A percentile compares a stretch with the other conserved stretches of the same genome.
phyloP scores from a whole-genome alignment of 1,140 invertebrate species.

The Belonocnema kinseyi region DNA sequence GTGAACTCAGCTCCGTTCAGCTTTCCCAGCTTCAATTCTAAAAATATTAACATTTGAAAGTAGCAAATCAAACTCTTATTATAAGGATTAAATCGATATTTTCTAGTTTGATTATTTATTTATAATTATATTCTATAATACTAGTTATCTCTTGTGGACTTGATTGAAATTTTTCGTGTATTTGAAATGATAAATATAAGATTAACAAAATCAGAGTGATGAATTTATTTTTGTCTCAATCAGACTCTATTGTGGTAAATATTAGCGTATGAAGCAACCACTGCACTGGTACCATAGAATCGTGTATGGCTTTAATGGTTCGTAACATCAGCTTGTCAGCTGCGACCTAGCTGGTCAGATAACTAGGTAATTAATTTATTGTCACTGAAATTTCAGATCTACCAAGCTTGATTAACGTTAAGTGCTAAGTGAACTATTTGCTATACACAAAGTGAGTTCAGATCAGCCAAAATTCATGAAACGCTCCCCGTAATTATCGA shows the following conservation, averaged over 20 bases:
- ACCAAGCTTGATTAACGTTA: slow-evolving; percentile 50
- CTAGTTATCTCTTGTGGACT: too few relatives aligned
- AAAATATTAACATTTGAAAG: too few relatives aligned
- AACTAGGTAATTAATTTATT: slow-evolving; percentile 70
- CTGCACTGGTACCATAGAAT: slow-evolving; percentile 50
- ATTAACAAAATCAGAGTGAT: slow-evolving; percentile 47
- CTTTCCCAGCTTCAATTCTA: too few relatives aligned
- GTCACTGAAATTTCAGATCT: slow-evolving; percentile 68
- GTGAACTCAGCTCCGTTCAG: too few relatives aligned
- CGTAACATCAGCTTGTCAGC: slow-evolving; percentile 49
- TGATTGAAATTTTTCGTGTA: neutral
- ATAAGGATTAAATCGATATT: too few relatives aligned
- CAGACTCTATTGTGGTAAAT: slow-evolving; percentile 25
- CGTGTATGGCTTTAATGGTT: slow-evolving; percentile 52
- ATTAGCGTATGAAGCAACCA: slow-evolving; percentile 27
- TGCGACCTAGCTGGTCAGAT: slow-evolving; percentile 62
- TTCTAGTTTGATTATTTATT: too few relatives aligned
- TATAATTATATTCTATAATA: too few relatives aligned
- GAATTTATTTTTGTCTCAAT: slow-evolving; percentile 46
- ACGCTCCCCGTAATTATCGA: neutral
- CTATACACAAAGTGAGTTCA: slow-evolving; percentile 38
- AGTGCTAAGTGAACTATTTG: slow-evolving; percentile 43
- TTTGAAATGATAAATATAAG: slow-evolving; percentile 37
- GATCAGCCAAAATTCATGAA: slow-evolving; percentile 17
- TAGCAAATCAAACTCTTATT: too few relatives aligned